phyloP scores from a whole-genome alignment of 2,797 vertebrate species.

The Anolis apletophallus region DNA sequence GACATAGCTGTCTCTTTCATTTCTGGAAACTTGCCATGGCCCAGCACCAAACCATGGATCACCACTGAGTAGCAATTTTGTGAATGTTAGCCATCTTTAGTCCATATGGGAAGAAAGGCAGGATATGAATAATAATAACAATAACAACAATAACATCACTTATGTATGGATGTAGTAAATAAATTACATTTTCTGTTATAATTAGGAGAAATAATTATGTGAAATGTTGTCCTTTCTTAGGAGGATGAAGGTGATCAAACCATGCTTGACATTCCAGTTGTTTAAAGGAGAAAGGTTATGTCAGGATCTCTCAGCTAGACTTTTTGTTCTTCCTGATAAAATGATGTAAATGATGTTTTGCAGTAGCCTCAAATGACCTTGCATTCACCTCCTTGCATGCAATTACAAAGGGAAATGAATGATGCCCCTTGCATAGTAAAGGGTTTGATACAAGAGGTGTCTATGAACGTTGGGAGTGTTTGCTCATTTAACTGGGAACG shows the following conservation, averaged over 20 bases:
- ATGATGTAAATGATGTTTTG: background rate
- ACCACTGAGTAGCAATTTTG: too few relatives aligned
- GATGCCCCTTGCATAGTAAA: background rate
- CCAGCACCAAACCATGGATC: too few relatives aligned
- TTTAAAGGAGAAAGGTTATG: background rate
- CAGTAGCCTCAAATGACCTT: background rate
- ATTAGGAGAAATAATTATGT: background rate
- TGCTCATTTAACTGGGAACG: background rate
- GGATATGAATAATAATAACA: too few relatives aligned
- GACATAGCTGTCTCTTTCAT: too few relatives aligned
- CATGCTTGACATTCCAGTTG: background rate
- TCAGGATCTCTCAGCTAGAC: background rate
- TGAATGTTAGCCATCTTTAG: too few relatives aligned
- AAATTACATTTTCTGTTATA: background rate
- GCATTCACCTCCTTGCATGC: background rate
- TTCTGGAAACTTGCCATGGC: too few relatives aligned
- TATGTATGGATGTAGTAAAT: too few relatives aligned
- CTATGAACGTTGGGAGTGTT: background rate
- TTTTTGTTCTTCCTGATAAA: background rate
- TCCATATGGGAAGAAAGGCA: too few relatives aligned
- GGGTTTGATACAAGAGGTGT: background rate
- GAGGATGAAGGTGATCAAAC: background rate
- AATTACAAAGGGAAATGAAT: slow-evolving; percentile 13
- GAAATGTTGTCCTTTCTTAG: background rate
- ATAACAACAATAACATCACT: too few relatives aligned